These are phyloP conservation scores for Trinorchestia longiramus DNA, from an alignment of 1,140 invertebrate species.

Conservation along the genomic window DNA sequence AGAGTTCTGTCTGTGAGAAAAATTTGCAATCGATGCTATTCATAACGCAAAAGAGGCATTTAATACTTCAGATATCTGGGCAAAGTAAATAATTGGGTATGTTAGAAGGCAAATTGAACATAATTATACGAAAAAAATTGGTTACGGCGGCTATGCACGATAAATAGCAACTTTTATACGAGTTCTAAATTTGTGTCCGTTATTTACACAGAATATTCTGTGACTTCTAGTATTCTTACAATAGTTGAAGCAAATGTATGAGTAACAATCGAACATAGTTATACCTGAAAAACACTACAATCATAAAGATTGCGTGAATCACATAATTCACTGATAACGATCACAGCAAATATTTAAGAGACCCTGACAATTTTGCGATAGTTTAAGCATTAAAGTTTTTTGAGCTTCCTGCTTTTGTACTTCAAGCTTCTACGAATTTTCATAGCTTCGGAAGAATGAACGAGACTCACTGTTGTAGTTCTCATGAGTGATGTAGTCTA, in stretches of 20 bases:
- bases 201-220: not conserved
- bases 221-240: not conserved
- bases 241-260: not conserved
- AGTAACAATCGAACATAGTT: not conserved
- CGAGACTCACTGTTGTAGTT: slow-evolving; percentile 12
- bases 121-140: not conserved
- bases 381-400: not conserved
- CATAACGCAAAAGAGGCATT: not conserved
- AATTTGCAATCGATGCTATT: not conserved
- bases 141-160: not conserved
- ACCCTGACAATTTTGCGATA: not conserved
- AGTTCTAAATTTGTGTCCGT: not conserved
- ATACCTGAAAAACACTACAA: not conserved
- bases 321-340: not conserved
- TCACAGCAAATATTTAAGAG: not conserved
- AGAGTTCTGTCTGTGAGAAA: not conserved
- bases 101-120: not conserved
- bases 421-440: not conserved
- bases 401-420: not conserved
- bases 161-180: not conserved
- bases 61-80: not conserved
- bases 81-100: not conserved
- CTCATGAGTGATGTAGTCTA: slow-evolving; percentile 34
- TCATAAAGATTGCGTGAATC: not conserved
- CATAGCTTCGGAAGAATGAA: not conserved